Evolutionary conservation across 2,113 vertebrate genomes (phyloP).

Genomic region (Antechinus flavipes): DNA sequence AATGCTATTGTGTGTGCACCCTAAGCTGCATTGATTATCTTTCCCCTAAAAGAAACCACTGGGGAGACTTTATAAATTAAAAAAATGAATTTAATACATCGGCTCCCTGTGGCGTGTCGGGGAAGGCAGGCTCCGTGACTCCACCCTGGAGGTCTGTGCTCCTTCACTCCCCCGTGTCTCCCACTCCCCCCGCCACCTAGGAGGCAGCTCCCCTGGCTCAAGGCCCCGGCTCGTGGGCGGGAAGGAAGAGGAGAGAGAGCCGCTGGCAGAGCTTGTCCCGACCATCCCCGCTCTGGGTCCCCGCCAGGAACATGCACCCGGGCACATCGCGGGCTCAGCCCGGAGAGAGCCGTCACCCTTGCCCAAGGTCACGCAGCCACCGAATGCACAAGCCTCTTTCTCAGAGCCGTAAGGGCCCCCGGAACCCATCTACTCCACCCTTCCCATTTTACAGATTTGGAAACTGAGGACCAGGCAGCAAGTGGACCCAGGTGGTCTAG

Average conservation of each 20-base stretch:
- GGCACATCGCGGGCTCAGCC: not conserved
- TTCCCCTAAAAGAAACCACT: not conserved
- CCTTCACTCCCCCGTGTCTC: not conserved
- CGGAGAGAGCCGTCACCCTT: not conserved
- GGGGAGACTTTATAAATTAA: not conserved
- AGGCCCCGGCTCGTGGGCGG: not conserved
- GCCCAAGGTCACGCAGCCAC: not conserved
- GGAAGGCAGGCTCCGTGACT: not conserved
- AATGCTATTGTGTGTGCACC: not conserved
- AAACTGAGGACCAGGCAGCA: not conserved
- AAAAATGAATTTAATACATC: slow-evolving; percentile 1
- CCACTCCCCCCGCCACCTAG: not conserved
- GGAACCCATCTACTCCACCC: not conserved
- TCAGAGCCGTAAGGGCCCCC: not conserved
- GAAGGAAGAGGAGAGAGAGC: not conserved
- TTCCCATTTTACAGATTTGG: not conserved
- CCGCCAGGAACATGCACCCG: not conserved
- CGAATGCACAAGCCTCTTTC: not conserved
- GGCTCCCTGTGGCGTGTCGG: not conserved
- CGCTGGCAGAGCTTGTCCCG: not conserved
- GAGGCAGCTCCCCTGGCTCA: not conserved
- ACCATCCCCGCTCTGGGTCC: not conserved
- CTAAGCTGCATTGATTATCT: not conserved
- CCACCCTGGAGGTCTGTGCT: not conserved
- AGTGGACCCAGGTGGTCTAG: not conserved